Conservation (phyloP, 1,140 invertebrate species). For the Teleogryllus occipitalis region DNA sequence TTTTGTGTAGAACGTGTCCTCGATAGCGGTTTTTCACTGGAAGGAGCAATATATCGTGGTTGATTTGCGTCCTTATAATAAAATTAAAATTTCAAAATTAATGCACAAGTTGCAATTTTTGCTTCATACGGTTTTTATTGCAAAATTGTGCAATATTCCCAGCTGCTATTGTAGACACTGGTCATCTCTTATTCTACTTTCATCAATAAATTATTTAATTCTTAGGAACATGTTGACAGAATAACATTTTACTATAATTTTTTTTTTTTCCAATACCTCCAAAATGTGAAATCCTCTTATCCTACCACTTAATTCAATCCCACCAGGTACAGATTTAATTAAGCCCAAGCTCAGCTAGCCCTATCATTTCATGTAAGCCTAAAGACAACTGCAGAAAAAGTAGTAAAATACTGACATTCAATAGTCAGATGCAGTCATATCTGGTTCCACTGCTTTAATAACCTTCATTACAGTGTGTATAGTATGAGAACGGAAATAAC, state of each 20-base stretch:
- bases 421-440: background rate
- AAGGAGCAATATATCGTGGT: background rate
- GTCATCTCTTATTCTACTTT: background rate
- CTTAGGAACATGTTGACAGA: background rate
- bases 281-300: too few species aligned
- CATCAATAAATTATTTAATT: constrained; percentile 5
- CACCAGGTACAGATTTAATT: too few species aligned
- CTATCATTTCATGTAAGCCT: too few species aligned
- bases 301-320: too few species aligned
- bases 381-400: background rate
- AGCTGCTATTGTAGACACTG: background rate
- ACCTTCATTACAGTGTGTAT: background rate
- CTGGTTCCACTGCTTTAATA: background rate
- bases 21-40: background rate
- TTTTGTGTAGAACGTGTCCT: background rate
- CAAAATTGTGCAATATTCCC: background rate
- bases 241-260: background rate
- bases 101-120: background rate
- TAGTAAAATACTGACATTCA: background rate
- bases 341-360: too few species aligned
- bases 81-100: background rate
- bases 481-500: constrained; percentile 1
- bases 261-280: too few species aligned
- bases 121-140: background rate
- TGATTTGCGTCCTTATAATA: background rate